Evolutionary conservation across 2,797 vertebrate genomes (phyloP).

Genomic region (Dryobates pubescens): DNA sequence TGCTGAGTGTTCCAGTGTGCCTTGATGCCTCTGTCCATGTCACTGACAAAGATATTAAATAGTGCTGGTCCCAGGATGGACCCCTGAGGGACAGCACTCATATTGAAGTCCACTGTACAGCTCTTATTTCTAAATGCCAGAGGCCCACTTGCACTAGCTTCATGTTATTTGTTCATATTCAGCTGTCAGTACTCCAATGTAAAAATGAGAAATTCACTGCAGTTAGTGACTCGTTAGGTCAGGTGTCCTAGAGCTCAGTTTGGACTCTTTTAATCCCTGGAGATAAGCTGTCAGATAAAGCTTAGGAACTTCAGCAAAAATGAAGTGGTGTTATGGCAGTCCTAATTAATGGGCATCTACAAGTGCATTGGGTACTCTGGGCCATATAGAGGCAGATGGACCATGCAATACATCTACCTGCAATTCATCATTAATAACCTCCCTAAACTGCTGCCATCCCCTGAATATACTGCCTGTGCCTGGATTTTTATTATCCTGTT

Average conservation of each 20-base stretch:
- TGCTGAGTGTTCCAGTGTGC: not conserved
- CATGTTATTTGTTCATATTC: constrained; percentile 21
- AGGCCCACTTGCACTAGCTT: not conserved
- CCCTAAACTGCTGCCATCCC: not conserved
- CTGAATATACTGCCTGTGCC: not conserved
- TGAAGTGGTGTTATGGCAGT: not conserved
- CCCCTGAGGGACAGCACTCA: not conserved
- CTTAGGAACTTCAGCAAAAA: not conserved
- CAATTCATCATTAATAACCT: not conserved
- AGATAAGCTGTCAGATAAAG: not conserved
- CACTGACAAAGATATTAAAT: not conserved
- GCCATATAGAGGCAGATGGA: not conserved
- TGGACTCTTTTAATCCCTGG: not conserved
- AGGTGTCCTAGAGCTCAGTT: not conserved
- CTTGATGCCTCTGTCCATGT: not conserved
- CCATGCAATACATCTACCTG: not conserved
- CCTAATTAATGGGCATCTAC: not conserved
- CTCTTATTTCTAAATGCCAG: not conserved
- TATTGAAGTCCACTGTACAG: not conserved
- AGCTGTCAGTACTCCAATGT: not conserved
- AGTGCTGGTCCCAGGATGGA: not conserved
- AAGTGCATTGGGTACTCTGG: not conserved
- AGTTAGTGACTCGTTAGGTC: constrained; percentile 4
- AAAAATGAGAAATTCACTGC: not conserved
- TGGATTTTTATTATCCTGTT: not conserved